These are phyloP conservation scores for Oreochromis mossambicus DNA, from an alignment of 2,797 vertebrate genomes.

Conservation along the genomic window DNA sequence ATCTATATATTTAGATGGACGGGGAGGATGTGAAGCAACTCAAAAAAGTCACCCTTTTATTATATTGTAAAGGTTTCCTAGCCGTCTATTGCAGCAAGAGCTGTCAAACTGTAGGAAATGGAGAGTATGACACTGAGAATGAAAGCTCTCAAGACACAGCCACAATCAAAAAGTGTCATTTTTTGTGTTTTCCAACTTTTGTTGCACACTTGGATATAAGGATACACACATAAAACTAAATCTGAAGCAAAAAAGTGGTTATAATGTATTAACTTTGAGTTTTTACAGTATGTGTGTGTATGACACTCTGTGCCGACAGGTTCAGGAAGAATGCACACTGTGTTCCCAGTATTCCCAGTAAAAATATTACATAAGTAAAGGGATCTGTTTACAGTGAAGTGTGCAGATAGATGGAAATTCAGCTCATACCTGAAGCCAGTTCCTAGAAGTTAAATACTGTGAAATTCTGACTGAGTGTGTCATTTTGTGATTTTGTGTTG, in stretches of 20 bases:
- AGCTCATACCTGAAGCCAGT: background rate
- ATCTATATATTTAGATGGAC: background rate
- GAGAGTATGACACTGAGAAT: background rate
- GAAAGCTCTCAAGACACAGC: background rate
- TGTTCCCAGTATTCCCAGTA: background rate
- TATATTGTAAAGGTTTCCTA: background rate
- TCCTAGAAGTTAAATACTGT: conserved; percentile 8
- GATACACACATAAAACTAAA: background rate
- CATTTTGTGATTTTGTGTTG: conserved; percentile 11
- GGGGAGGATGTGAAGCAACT: background rate
- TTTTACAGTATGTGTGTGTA: background rate
- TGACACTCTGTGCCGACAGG: background rate
- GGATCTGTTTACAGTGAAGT: background rate
- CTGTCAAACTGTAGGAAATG: background rate
- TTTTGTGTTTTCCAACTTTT: background rate
- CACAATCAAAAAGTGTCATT: background rate
- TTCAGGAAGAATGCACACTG: background rate
- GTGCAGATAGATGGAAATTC: background rate
- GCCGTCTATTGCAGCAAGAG: background rate
- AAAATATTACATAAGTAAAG: background rate
- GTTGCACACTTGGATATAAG: background rate
- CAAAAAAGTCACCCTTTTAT: background rate
- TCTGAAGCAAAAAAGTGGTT: background rate
- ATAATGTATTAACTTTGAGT: background rate
- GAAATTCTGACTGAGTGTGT: background rate